A percentile compares a stretch with the other conserved stretches of the same genome.
These are phyloP conservation scores for Zophobas atratus DNA, from an alignment of 1,140 invertebrate species.

Conservation along the genomic window DNA sequence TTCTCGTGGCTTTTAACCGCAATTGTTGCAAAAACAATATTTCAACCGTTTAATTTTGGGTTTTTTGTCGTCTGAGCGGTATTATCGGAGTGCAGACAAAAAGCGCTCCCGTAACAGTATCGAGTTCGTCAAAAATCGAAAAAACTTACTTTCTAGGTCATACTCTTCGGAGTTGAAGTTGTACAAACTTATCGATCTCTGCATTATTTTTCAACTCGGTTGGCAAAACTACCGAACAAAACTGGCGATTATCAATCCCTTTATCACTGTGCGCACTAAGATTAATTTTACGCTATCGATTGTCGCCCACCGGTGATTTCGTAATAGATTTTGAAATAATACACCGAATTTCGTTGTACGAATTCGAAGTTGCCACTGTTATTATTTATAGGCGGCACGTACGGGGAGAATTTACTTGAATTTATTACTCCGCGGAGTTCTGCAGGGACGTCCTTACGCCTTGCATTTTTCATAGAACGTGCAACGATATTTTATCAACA, in stretches of 20 bases:
- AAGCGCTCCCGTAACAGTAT: background rate
- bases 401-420: constrained; percentile 3
- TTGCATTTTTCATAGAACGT: constrained; percentile 2
- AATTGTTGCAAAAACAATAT: constrained; percentile 23
- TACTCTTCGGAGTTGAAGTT: constrained; percentile 11
- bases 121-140: background rate
- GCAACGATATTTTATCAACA: no score
- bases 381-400: constrained; percentile 26
- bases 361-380: no score
- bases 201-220: background rate
- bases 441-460: constrained; percentile 22
- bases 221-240: constrained; percentile 13
- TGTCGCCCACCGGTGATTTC: background rate
- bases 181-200: constrained; percentile 28
- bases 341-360: no score
- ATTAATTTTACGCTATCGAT: constrained; percentile 1
- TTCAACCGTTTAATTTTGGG: background rate
- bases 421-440: constrained; percentile 4
- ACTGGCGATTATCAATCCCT: background rate
- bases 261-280: constrained; percentile 8
- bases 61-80: background rate
- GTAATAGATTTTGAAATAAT: no score
- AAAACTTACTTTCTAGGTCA: constrained; percentile 7
- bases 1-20: constrained; percentile 19
- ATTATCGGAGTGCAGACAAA: background rate